Evolutionary conservation across 2,888 invertebrate genomes (phyloP), one percentile per base, ranked within the genome.

Genomic region (Spialia ferax): DNA sequence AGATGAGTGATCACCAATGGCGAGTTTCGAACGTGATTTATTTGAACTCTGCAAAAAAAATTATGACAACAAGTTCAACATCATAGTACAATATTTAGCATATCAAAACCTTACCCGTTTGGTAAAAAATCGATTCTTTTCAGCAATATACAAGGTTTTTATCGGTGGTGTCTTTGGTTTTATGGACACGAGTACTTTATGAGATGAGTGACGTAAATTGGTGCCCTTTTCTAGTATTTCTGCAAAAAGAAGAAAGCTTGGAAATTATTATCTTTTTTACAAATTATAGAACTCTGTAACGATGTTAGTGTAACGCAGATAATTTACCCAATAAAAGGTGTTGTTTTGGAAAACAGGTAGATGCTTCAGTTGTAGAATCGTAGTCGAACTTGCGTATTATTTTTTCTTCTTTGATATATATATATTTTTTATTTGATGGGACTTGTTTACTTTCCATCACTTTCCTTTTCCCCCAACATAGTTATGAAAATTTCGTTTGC

Each of bases 381-480:
- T 86, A 88, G 73, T 88, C 79, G 71, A 86, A 78, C 81, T 88
- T 79, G 70, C 86, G 83, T 75, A 86, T 80, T 60, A 87, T 78
- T 77, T 89, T 91, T 77, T 91, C 89, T 79, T 91, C 87, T 76
- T 86, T 82, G 80, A 85, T 87, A 81, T 86, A 83, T 80, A 86
- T 78, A 79, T 86, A 81, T 78, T 88, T 88, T 76, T 86, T 89
- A 79, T 88, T 87, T 70, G 88, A 89, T 84, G 87, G 84, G 80
- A 79, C 78, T 81, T 86, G 83, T 82, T 90, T 91, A 91, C 87
- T 87, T 91, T 92, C 93, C 93, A 93, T 93, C 83, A 92, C 93
- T 91, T 89, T 85, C 86, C 77, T 81, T 89, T 82, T 82, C 88
- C 73, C 83, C 84, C 78, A 86, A 85, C 90, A 93, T 91, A 91